A percentile compares a stretch with the other conserved stretches of the same genome.
Evolutionary conservation across 2,113 vertebrate species (phyloP).

Genomic region (Ploceus nigricollis): DNA sequence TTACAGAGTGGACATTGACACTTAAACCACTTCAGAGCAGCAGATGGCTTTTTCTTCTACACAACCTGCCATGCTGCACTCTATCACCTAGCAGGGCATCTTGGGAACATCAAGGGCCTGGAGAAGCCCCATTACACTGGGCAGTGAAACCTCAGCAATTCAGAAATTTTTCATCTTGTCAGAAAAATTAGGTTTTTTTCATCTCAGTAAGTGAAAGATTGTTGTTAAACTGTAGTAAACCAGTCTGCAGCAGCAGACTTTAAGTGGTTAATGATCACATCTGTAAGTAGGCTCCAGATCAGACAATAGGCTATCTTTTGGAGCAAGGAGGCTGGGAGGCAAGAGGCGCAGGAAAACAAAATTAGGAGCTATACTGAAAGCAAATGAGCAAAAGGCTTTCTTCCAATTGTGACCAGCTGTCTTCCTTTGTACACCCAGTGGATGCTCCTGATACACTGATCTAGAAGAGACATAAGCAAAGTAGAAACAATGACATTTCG

Average conservation of each 20-base stretch:
- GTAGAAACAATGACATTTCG: conserved; percentile 74
- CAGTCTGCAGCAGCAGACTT: not conserved
- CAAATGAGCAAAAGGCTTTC: conserved; percentile 56
- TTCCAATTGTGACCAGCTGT: conserved; percentile 57
- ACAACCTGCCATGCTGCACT: accelerated
- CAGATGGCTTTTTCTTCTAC: not conserved
- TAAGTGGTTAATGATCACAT: conserved; percentile 49
- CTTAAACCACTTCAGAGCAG: not conserved
- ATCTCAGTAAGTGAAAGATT: not conserved
- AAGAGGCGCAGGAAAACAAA: conserved; percentile 51
- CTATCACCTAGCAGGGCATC: not conserved
- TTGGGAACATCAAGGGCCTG: not conserved
- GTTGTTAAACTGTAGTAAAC: not conserved
- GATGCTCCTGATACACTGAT: conserved; percentile 61
- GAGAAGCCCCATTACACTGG: not conserved
- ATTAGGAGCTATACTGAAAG: conserved; percentile 11
- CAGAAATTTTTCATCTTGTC: not conserved
- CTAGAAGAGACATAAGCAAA: conserved; percentile 57
- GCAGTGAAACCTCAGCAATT: not conserved
- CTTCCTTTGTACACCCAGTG: conserved; percentile 62
- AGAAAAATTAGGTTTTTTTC: not conserved
- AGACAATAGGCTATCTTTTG: conserved; percentile 13
- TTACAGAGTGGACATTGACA: not conserved
- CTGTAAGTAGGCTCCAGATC: conserved; percentile 28
- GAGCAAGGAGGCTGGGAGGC: not conserved